phyloP scores from a whole-genome alignment of 2,797 vertebrate species.

The Macroramphosus scolopax region DNA sequence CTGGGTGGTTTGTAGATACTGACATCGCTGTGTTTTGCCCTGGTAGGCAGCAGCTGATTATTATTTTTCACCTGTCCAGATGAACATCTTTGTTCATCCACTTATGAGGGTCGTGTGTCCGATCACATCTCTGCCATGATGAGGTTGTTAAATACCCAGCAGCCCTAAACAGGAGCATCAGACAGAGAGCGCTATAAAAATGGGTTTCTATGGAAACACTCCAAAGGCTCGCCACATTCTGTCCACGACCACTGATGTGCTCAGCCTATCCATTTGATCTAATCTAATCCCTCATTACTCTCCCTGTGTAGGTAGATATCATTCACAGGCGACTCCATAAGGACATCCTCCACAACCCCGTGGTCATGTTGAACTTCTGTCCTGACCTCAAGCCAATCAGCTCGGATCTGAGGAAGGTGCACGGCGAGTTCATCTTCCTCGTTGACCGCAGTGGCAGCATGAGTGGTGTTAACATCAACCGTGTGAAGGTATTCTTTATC shows the following conservation, averaged over 20 bases:
- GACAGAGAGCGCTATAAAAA: conserved; percentile 68
- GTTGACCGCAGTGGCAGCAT: conserved; percentile 91
- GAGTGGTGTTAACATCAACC: conserved; percentile 82
- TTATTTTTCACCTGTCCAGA: not conserved
- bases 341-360: conserved; percentile 91
- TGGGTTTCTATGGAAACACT: conserved; percentile 81
- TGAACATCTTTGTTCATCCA: not conserved
- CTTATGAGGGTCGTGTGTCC: conserved; percentile 18
- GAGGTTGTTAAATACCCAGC: conserved; percentile 64
- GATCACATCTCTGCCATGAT: conserved; percentile 36
- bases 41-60: no score
- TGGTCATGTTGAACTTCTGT: conserved; percentile 95
- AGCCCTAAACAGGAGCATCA: conserved; percentile 56
- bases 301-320: conserved; percentile 80
- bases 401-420: conserved; percentile 81
- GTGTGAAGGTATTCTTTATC: conserved; percentile 81
- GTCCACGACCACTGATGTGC: conserved; percentile 47
- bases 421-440: conserved; percentile 95
- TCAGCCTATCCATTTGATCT: conserved; percentile 13
- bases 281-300: not conserved
- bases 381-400: conserved; percentile 83
- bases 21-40: not conserved
- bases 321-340: conserved; percentile 92
- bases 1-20: no score
- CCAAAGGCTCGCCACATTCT: conserved; percentile 53